A percentile compares a stretch with the other conserved stretches of the same genome.
These are phyloP conservation scores for Dreissena rostriformis DNA, from an alignment of 1,140 invertebrate species.

Conservation along the genomic window DNA sequence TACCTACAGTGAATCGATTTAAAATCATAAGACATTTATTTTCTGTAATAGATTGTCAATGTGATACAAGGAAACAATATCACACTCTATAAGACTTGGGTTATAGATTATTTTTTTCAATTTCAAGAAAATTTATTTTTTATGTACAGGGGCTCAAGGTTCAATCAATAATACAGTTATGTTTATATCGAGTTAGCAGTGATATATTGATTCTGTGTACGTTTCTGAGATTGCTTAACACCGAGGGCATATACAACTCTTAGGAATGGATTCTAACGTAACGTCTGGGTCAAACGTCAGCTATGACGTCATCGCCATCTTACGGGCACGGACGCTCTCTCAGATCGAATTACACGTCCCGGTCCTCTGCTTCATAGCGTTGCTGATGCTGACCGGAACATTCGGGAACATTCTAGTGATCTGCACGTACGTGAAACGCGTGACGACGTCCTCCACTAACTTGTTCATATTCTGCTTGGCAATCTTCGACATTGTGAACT, in stretches of 20 bases:
- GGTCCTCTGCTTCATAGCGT: conserved; percentile 28
- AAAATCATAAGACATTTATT: too few species aligned
- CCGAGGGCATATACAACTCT: neutral
- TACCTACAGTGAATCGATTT: too few species aligned
- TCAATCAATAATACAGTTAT: too few species aligned
- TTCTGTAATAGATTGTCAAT: too few species aligned
- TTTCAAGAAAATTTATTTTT: too few species aligned
- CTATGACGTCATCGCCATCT: neutral
- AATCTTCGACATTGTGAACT: conserved; percentile 31
- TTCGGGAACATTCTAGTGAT: conserved; percentile 45
- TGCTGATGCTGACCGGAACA: conserved; percentile 16
- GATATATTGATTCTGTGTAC: too few species aligned
- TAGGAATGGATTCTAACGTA: neutral
- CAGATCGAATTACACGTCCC: conserved; percentile 18
- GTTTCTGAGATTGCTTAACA: too few species aligned
- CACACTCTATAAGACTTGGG: too few species aligned
- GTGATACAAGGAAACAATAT: too few species aligned
- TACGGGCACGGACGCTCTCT: neutral
- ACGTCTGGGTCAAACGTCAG: neutral
- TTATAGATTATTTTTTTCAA: too few species aligned
- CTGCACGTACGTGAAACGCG: conserved; percentile 31
- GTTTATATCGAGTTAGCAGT: too few species aligned
- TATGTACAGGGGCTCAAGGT: too few species aligned
- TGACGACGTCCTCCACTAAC: conserved; percentile 45
- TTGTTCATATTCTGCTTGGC: conserved; percentile 48